Base-by-base conservation (phyloP, 2,888 invertebrate species). In the Eilema caniola region DNA sequence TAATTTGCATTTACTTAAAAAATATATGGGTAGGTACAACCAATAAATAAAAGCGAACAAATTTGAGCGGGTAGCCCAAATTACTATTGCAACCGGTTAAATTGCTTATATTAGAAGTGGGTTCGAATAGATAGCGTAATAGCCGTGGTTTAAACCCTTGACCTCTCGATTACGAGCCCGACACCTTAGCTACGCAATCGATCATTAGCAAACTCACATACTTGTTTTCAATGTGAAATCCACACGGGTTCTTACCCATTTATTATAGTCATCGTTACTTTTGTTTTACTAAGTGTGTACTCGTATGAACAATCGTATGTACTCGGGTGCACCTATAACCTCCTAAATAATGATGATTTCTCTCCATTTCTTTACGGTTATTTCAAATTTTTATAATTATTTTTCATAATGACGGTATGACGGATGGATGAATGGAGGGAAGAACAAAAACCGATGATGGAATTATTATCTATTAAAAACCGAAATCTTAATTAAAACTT, bases 401-500 rank as follows among this genome's bases (percentile, higher is more conserved):
- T 10, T 53, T 53, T 53, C 47, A 16, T 53, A 1, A n/a, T n/a
- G 53, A 53, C 53, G n/a, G 20, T n/a, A n/a, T 10, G n/a, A n/a
- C 20, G 16, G 16, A 20, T 2, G 20, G 8, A 53, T 8, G 8
- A 28, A 5, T 28, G 20, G 16, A 8, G 8, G n/a, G 47, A 53
- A n/a, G 8, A 53, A 20, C 47, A 53, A 53, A 53, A 53, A 53
- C 53, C 53, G n/a, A 53, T n/a, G 53, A 53, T 53, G 53, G 20
- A 53, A 53, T 53, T 53, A 53, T 53, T n/a, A 53, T 53, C 53
- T 53, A 53, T 53, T n/a, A 53, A 53, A 53, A 53, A 59, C 25
- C 57, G 57, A 59, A 59, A 59, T 23, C 57, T 59, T 59, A 24
- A 59, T 59, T 59, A 59, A 59, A 59, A 59, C 25, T 53, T 53